Evolutionary conservation across 1,140 invertebrate genomes (phyloP).

Genomic region (Pristionchus pacificus): DNA sequence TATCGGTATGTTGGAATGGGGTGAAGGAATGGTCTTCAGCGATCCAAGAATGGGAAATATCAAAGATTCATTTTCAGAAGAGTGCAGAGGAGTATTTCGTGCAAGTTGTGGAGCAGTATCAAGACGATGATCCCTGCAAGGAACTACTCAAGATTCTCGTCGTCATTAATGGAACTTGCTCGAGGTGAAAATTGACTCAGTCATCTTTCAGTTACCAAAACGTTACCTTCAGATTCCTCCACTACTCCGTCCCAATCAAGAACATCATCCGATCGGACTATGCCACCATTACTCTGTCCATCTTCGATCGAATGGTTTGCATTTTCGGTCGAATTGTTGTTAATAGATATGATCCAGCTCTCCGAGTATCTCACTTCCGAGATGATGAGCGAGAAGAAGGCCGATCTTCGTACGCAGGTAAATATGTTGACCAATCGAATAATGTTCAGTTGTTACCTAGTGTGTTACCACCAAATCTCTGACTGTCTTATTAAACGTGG

Average conservation of each 20-base stretch:
- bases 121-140: slow-evolving; percentile 42
- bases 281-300: slow-evolving; percentile 37
- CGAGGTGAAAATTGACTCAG: slow-evolving; percentile 15
- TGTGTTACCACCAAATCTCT: too few relatives aligned
- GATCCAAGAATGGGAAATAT: too few relatives aligned
- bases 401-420: slow-evolving; percentile 43
- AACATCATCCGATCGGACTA: slow-evolving; percentile 46
- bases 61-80: slow-evolving; percentile 34
- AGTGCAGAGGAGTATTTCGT: slow-evolving; percentile 46
- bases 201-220: not conserved
- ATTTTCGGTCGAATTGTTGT: not conserved
- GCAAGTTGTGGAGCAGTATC: slow-evolving; percentile 10
- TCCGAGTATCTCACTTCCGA: slow-evolving; percentile 49
- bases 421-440: slow-evolving; percentile 16
- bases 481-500: too few relatives aligned
- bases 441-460: too few relatives aligned
- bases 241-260: slow-evolving; percentile 50
- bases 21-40: not conserved
- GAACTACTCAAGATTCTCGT: slow-evolving; percentile 43
- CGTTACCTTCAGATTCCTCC: slow-evolving; percentile 18
- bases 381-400: slow-evolving; percentile 53
- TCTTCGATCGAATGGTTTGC: slow-evolving; percentile 49
- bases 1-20: slow-evolving; percentile 45
- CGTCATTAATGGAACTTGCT: slow-evolving; percentile 43
- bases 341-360: slow-evolving; percentile 31